phyloP scores from a whole-genome alignment of 2,888 invertebrate genomes.

The Syrista parreyssii region DNA sequence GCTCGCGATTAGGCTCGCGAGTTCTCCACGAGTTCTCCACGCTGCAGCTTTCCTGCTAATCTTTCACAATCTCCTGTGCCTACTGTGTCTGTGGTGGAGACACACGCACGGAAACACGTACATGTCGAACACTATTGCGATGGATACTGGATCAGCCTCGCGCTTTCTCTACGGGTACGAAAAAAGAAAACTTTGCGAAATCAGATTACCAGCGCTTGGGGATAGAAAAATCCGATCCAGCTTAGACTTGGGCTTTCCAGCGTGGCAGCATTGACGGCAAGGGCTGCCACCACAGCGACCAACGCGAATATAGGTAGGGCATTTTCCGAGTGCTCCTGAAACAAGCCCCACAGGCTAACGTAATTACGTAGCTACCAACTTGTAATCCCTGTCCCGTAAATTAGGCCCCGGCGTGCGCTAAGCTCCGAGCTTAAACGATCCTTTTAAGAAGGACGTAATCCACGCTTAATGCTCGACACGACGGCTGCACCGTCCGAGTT shows the following conservation, averaged over 20 bases:
- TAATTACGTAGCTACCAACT: constrained; percentile 42
- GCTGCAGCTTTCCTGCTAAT: too few species aligned
- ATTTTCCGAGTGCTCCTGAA: background rate
- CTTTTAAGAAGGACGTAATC: constrained; percentile 54
- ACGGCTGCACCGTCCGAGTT: constrained; percentile 6
- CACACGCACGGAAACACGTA: too few species aligned
- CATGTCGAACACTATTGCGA: too few species aligned
- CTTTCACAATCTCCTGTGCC: too few species aligned
- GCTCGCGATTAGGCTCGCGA: too few species aligned
- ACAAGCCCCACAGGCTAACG: constrained; percentile 15
- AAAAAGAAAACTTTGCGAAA: constrained; percentile 23
- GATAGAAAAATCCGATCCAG: too few species aligned
- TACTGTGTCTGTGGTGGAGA: too few species aligned
- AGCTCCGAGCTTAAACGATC: constrained; percentile 53
- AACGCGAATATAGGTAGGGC: background rate
- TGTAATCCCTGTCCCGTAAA: constrained; percentile 54
- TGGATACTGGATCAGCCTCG: background rate
- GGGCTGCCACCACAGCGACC: background rate
- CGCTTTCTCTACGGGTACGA: background rate
- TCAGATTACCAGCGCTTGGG: constrained; percentile 27
- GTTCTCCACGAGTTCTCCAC: too few species aligned
- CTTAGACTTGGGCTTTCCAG: too few species aligned
- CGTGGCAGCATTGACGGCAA: background rate
- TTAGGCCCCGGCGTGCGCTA: constrained; percentile 40
- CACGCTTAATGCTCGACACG: constrained; percentile 47